Evolutionary conservation across 2,797 vertebrate species (phyloP).

Genomic region (Cossypha dichroa): DNA sequence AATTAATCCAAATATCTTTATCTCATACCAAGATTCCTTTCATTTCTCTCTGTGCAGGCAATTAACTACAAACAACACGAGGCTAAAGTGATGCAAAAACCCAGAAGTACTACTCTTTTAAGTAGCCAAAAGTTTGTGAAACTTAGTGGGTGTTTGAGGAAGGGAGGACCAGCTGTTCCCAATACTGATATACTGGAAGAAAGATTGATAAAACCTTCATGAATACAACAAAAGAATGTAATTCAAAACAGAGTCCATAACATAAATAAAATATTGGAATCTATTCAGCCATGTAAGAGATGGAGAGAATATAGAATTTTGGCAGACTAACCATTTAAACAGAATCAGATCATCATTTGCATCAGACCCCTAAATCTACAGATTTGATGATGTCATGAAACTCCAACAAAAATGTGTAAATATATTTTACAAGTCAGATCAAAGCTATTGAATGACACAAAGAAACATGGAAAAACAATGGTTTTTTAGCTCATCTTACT

Average conservation of each 20-base stretch:
- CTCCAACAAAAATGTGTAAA: neutral
- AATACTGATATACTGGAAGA: neutral
- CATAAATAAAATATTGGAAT: conserved; percentile 47
- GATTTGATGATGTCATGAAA: neutral
- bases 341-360: conserved; percentile 26
- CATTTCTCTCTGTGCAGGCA: neutral
- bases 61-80: neutral
- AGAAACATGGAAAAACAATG: neutral
- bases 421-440: neutral
- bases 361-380: conserved; percentile 24
- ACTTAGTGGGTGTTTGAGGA: neutral
- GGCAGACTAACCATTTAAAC: conserved; percentile 16
- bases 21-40: neutral
- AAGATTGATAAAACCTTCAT: neutral
- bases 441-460: conserved; percentile 15
- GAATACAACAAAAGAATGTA: conserved; percentile 4
- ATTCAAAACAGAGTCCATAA: conserved; percentile 24
- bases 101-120: neutral
- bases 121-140: neutral
- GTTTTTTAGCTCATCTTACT: neutral
- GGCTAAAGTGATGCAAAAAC: neutral
- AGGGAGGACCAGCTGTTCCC: neutral
- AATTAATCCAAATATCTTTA: neutral
- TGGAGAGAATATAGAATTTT: conserved; percentile 45
- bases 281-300: conserved; percentile 42